Evolutionary conservation across 2,888 invertebrate species (phyloP).

Genomic region (Achlya flavicornis): DNA sequence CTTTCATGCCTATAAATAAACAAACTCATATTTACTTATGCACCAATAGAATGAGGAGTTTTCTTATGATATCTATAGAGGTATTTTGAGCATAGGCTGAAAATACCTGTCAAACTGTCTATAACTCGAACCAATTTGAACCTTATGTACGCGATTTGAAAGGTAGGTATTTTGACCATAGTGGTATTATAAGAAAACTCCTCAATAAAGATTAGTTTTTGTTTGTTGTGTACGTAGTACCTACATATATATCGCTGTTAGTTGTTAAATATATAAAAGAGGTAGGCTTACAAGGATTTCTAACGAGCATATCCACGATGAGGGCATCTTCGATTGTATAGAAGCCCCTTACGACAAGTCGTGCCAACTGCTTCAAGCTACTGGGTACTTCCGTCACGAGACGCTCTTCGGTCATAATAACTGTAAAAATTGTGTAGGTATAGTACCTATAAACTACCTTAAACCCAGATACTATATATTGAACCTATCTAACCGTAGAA

Average conservation of each 20-base stretch:
- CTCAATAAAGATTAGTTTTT: neutral
- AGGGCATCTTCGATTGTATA: constrained; percentile 97
- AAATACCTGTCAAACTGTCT: too few species aligned
- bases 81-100: too few species aligned
- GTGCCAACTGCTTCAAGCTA: constrained; percentile 94
- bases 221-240: too few species aligned
- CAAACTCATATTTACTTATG: constrained; percentile 1
- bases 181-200: too few species aligned
- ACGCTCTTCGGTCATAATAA: constrained; percentile 87
- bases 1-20: constrained; percentile 88
- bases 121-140: too few species aligned
- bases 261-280: too few species aligned
- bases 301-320: constrained; percentile 97
- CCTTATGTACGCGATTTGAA: too few species aligned
- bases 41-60: neutral
- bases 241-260: too few species aligned
- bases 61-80: too few species aligned
- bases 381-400: constrained; percentile 96
- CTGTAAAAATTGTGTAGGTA: constrained; percentile 14
- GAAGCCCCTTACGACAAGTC: constrained; percentile 96
- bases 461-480: too few species aligned
- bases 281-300: constrained; percentile 92
- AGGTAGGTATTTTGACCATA: too few species aligned
- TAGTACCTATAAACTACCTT: constrained; percentile 4
- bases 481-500: too few species aligned